Conservation (phyloP, 2,113 vertebrate species). For the Microtus oregoni region DNA sequence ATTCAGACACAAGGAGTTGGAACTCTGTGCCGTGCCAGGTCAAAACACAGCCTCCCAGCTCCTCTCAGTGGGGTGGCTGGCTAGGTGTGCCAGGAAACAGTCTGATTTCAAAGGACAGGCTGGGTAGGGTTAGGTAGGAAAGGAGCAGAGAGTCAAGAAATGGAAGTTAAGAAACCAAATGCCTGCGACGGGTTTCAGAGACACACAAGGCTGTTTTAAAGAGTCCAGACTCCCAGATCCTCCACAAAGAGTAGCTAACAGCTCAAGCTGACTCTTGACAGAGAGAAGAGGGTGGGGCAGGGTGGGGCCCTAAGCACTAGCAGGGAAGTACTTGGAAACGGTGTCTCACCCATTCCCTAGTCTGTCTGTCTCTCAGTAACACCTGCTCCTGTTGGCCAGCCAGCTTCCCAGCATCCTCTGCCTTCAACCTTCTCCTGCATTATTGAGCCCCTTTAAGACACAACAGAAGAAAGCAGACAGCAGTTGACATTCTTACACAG, state of each 20-base stretch:
- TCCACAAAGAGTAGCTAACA: background rate
- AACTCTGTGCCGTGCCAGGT: background rate
- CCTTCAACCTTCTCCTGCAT: background rate
- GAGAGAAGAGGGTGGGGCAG: background rate
- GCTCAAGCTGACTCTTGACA: background rate
- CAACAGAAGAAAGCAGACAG: background rate
- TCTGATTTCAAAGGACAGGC: constrained; percentile 38
- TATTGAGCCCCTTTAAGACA: constrained; percentile 20
- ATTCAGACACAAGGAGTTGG: constrained; percentile 61
- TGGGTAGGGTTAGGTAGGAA: background rate
- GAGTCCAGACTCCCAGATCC: background rate
- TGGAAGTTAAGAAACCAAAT: background rate
- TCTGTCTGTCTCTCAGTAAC: background rate
- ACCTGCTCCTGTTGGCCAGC: background rate
- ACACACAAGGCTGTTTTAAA: background rate
- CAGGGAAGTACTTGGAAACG: background rate
- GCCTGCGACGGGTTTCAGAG: background rate
- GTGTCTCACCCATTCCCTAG: background rate
- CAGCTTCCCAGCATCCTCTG: background rate
- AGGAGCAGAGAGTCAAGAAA: constrained; percentile 9
- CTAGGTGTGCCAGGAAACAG: constrained; percentile 22
- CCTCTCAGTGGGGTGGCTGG: background rate
- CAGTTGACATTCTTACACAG: background rate
- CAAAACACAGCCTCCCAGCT: background rate
- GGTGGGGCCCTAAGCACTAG: background rate